These are phyloP conservation scores for Ernsta delagoae DNA, from an alignment of 2,888 invertebrate genomes.

Conservation along the genomic window DNA sequence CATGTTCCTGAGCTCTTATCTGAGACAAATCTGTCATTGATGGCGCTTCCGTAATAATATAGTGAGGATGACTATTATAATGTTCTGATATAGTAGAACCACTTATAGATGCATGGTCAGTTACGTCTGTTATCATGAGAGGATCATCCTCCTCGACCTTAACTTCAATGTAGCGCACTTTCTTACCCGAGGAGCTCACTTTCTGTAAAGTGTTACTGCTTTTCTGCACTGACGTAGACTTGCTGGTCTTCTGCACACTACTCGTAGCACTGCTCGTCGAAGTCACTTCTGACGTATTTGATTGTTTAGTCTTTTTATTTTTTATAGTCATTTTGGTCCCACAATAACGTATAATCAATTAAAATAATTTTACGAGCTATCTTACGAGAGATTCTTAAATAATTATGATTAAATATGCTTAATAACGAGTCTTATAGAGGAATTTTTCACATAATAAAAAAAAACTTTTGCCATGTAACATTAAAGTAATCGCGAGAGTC, in stretches of 20 bases:
- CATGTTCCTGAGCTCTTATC: conserved; percentile 64
- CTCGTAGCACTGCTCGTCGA: conserved; percentile 73
- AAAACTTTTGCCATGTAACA: conserved; percentile 71
- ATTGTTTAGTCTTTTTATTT: conserved; percentile 83
- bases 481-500: conserved; percentile 72
- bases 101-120: conserved; percentile 76
- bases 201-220: conserved; percentile 75
- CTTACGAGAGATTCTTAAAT: conserved; percentile 68
- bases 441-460: conserved; percentile 64
- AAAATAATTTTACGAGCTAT: conserved; percentile 52
- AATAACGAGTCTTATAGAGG: conserved; percentile 49
- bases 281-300: conserved; percentile 72
- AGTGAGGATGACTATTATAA: conserved; percentile 81
- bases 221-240: conserved; percentile 70
- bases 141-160: conserved; percentile 84
- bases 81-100: conserved; percentile 79
- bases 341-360: conserved; percentile 50
- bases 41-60: conserved; percentile 81
- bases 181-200: conserved; percentile 77
- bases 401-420: conserved; percentile 67
- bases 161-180: conserved; percentile 80
- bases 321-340: conserved; percentile 82
- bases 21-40: conserved; percentile 79
- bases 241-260: conserved; percentile 77
- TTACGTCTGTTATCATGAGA: conserved; percentile 81